Evolutionary conservation across 2,888 invertebrate species (phyloP).

Genomic region (Tetheella fluctuosa): DNA sequence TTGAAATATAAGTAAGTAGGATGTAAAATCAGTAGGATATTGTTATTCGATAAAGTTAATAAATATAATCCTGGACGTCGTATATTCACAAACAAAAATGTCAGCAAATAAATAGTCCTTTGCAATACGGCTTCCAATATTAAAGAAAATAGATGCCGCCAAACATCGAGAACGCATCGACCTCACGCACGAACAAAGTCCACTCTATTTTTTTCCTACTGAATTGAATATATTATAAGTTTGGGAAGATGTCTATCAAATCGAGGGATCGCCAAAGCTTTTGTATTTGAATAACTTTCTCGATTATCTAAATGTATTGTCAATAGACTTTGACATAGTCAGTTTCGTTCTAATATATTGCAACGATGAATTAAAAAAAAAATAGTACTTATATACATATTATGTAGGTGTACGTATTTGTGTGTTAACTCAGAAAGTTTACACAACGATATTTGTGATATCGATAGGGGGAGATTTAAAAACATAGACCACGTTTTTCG

Average conservation of each 20-base stretch:
- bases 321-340: background rate
- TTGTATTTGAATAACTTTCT: background rate
- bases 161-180: slow-evolving; percentile 1
- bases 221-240: background rate
- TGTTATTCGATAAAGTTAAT: background rate
- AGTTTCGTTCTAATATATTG: too few relatives aligned
- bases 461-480: background rate
- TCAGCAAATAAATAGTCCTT: background rate
- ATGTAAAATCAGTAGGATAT: background rate
- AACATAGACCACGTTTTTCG: background rate
- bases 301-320: background rate
- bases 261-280: background rate
- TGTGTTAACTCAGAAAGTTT: too few relatives aligned
- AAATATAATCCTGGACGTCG: background rate
- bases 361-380: too few relatives aligned
- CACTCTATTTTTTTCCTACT: background rate
- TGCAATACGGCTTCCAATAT: background rate
- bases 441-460: background rate
- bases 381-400: too few relatives aligned
- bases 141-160: background rate
- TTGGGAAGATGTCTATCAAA: background rate
- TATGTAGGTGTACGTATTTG: too few relatives aligned
- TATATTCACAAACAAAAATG: background rate
- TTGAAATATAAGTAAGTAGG: background rate
- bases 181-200: background rate